Percentiles rank a stretch among this genome's conserved stretches.
phyloP scores from a whole-genome alignment of 2,888 invertebrate genomes.

The Agrochola lychnidis region DNA sequence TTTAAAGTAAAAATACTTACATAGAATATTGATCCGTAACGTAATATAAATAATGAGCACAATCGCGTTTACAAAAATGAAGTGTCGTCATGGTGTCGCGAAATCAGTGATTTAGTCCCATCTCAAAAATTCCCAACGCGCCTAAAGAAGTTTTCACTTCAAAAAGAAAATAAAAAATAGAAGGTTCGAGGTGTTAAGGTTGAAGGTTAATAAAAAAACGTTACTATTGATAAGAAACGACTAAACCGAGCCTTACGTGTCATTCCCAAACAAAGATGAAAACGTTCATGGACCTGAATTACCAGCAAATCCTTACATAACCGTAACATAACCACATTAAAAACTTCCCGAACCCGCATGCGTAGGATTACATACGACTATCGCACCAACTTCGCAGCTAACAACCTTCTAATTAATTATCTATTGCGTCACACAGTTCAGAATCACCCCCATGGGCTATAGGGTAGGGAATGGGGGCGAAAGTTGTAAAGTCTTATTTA shows the following conservation, averaged over 20 bases:
- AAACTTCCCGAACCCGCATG: neutral
- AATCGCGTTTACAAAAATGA: too few species aligned
- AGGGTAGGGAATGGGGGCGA: slow-evolving; percentile 48
- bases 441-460: slow-evolving; percentile 62
- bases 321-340: neutral
- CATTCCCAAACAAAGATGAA: neutral
- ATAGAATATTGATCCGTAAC: too few species aligned
- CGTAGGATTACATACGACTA: slow-evolving; percentile 33
- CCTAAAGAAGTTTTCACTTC: too few species aligned
- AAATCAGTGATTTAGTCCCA: too few species aligned
- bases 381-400: slow-evolving; percentile 38
- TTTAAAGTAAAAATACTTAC: too few species aligned
- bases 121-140: too few species aligned
- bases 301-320: neutral
- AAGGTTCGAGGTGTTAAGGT: too few species aligned
- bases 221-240: neutral
- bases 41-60: too few species aligned
- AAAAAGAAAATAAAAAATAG: too few species aligned
- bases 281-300: neutral
- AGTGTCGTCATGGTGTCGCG: too few species aligned
- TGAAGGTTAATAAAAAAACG: neutral
- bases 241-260: neutral
- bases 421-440: slow-evolving; percentile 61
- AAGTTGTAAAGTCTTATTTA: slow-evolving; percentile 81
- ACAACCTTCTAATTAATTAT: slow-evolving; percentile 65